phyloP scores from a whole-genome alignment of 2,888 invertebrate genomes.

The Nemurella pictetii region DNA sequence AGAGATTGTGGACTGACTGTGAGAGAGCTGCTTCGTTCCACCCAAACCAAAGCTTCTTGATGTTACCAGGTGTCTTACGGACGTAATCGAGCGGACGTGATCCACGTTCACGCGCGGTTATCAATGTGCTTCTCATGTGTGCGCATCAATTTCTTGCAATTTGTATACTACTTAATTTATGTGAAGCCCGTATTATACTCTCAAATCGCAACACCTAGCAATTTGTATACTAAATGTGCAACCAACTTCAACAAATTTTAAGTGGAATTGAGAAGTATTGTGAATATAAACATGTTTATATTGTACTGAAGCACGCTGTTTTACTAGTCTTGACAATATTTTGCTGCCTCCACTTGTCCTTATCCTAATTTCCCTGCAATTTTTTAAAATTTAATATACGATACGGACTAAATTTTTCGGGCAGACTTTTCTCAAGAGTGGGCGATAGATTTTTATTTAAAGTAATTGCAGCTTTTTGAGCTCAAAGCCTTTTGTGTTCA shows the following conservation, averaged over 20 bases:
- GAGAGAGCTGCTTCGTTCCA: neutral
- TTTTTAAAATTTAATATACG: too few relatives aligned
- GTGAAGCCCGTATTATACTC: neutral
- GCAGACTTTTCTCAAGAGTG: too few relatives aligned
- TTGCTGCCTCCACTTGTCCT: neutral
- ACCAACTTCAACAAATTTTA: conserved; percentile 41
- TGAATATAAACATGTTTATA: conserved; percentile 43
- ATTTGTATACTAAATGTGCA: conserved; percentile 43
- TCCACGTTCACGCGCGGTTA: neutral
- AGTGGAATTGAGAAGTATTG: conserved; percentile 42
- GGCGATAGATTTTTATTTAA: too few relatives aligned
- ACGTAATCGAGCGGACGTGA: neutral
- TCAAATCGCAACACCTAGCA: neutral
- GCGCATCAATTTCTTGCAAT: conserved; percentile 39
- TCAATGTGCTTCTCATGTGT: conserved; percentile 35
- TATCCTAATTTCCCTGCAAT: neutral
- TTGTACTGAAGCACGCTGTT: conserved; percentile 33
- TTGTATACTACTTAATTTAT: conserved; percentile 39
- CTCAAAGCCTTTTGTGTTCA: too few relatives aligned
- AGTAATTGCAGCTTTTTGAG: too few relatives aligned
- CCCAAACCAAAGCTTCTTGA: conserved; percentile 37
- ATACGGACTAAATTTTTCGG: too few relatives aligned
- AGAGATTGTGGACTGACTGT: neutral
- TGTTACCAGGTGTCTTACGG: conserved; percentile 35
- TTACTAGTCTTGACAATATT: too few relatives aligned